A percentile compares a stretch with the other conserved stretches of the same genome.
These are phyloP conservation scores for Coecobrya sp. DNA, from an alignment of 2,888 invertebrate species.

Conservation along the genomic window DNA sequence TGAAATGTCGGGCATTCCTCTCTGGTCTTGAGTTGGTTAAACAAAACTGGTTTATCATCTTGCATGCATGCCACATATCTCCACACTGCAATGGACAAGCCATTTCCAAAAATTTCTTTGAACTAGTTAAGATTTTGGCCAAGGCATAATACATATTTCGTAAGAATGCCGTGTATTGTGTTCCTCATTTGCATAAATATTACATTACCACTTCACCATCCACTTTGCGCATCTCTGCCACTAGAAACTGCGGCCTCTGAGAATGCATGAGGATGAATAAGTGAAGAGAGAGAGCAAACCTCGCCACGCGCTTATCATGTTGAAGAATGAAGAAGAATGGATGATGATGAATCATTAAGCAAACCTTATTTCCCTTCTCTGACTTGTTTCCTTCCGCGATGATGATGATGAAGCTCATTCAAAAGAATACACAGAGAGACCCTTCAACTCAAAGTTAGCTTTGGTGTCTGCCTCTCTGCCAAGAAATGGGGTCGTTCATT, in stretches of 20 bases:
- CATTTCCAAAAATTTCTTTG: too few species aligned
- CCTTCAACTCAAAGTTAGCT: background rate
- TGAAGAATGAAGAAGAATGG: background rate
- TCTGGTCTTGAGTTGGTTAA: too few species aligned
- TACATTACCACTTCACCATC: slow-evolving; percentile 14
- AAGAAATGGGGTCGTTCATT: background rate
- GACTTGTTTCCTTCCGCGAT: background rate
- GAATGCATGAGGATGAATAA: background rate
- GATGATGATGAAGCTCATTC: background rate
- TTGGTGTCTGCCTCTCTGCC: background rate
- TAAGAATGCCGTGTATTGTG: background rate
- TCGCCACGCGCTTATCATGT: slow-evolving; percentile 18
- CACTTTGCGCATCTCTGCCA: background rate
- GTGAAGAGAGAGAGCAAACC: slow-evolving; percentile 19
- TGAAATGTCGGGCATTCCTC: too few species aligned
- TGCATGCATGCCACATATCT: too few species aligned
- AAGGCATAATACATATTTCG: background rate
- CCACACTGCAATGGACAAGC: too few species aligned
- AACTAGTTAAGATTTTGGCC: background rate
- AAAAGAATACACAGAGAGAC: background rate
- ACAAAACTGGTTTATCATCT: too few species aligned
- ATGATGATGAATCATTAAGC: slow-evolving; percentile 60
- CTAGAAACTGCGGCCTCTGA: background rate
- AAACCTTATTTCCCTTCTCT: slow-evolving; percentile 40
- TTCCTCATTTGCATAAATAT: slow-evolving; percentile 38